Evolutionary conservation across 2,113 vertebrate species (phyloP).

Genomic region (Asarcornis scutulata): DNA sequence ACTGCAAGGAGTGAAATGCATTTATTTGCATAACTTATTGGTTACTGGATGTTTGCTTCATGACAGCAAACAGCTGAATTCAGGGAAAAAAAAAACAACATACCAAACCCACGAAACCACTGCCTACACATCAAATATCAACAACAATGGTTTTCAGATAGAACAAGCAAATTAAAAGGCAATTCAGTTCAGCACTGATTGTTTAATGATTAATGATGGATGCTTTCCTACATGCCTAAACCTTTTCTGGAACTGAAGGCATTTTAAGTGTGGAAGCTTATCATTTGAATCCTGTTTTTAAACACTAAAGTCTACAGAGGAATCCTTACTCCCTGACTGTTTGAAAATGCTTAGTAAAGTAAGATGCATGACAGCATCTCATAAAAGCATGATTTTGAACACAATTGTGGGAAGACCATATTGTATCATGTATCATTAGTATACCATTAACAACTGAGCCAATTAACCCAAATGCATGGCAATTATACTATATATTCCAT

Average conservation of each 20-base stretch:
- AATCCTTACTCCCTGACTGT: not conserved
- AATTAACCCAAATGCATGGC: not conserved
- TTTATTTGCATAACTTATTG: not conserved
- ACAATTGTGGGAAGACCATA: not conserved
- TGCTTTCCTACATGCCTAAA: not conserved
- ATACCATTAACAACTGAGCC: not conserved
- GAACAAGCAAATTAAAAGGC: not conserved
- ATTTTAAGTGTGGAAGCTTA: not conserved
- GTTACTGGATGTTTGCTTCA: not conserved
- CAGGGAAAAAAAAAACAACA: not conserved
- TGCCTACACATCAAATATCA: not conserved
- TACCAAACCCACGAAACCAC: not conserved
- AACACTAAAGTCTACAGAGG: not conserved
- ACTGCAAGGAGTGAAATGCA: constrained; percentile 76
- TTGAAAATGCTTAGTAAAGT: not conserved
- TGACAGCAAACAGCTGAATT: not conserved
- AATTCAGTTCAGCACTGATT: not conserved
- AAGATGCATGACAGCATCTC: not conserved
- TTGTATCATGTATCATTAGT: not conserved
- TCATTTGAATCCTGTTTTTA: not conserved
- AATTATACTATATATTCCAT: not conserved
- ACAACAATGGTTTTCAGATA: fast-evolving
- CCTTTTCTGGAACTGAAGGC: not conserved
- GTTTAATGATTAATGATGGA: not conserved
- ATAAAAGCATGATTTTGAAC: not conserved